Percentiles rank a stretch among this genome's conserved stretches.
phyloP scores from a whole-genome alignment of 2,797 vertebrate species.

The Streptopelia turtur region DNA sequence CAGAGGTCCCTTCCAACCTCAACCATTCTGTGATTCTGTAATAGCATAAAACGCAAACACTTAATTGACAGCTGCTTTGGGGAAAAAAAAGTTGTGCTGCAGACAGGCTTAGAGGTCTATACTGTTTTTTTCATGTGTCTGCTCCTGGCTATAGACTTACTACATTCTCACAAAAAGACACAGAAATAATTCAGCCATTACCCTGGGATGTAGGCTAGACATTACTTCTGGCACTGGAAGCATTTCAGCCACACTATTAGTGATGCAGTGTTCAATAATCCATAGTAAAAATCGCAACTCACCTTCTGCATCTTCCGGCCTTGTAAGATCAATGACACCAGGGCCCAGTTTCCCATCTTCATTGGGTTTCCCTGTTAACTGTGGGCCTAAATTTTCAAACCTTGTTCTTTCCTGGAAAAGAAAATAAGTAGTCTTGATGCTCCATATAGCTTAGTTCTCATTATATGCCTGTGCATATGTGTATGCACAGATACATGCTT shows the following conservation, averaged over 20 bases:
- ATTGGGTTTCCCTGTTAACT: constrained; percentile 89
- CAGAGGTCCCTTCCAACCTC: too few relatives aligned
- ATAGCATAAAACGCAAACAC: not conserved
- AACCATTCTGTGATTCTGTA: too few relatives aligned
- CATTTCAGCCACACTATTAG: not conserved
- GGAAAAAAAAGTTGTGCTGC: not conserved
- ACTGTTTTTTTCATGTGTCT: not conserved
- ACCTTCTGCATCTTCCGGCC: constrained; percentile 99
- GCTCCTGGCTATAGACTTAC: not conserved
- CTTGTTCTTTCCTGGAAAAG: constrained; percentile 90
- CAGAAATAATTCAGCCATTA: not conserved
- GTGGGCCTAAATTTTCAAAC: constrained; percentile 92
- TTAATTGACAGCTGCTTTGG: not conserved
- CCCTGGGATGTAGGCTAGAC: not conserved
- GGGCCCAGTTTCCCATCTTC: constrained; percentile 96
- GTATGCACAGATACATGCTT: not conserved
- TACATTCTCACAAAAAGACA: not conserved
- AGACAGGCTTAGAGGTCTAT: not conserved
- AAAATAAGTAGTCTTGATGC: constrained; percentile 62
- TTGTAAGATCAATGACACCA: constrained; percentile 96
- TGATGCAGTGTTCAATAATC: not conserved
- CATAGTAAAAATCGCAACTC: constrained; percentile 69
- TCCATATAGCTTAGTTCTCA: not conserved
- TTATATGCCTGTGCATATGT: not conserved
- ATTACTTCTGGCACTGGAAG: not conserved